Conservation (phyloP, 2,888 invertebrate genomes). For the Cinara cedri region DNA sequence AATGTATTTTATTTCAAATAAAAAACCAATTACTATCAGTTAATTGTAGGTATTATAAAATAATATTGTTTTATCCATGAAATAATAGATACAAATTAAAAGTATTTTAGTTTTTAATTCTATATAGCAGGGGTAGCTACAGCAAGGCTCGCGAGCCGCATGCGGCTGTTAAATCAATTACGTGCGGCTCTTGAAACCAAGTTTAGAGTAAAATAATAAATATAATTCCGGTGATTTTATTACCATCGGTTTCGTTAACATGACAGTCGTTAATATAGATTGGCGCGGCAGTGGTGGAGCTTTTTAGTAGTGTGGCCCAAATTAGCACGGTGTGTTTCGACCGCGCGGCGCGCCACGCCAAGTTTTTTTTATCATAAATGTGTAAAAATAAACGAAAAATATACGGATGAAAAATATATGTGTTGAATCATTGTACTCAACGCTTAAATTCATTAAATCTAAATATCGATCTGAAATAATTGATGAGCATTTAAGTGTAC, state of each 20-base stretch:
- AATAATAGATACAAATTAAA: too few relatives aligned
- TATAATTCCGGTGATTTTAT: not conserved
- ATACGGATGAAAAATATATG: too few relatives aligned
- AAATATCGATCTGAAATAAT: not conserved
- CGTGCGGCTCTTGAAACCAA: conserved; percentile 3
- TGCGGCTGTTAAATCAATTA: conserved; percentile 10
- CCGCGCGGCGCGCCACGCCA: too few relatives aligned
- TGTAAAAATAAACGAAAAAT: too few relatives aligned
- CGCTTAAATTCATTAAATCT: conserved; percentile 7
- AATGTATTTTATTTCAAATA: too few relatives aligned
- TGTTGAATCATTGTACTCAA: not conserved
- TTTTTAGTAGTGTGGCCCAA: too few relatives aligned
- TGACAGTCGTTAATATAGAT: not conserved
- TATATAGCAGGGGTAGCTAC: conserved; percentile 6
- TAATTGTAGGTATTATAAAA: not conserved
- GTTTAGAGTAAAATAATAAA: not conserved
- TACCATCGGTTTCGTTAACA: not conserved
- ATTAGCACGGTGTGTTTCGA: too few relatives aligned
- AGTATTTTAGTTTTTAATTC: too few relatives aligned
- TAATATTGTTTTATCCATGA: not conserved
- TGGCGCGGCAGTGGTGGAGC: not conserved
- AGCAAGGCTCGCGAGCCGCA: not conserved
- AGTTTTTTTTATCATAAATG: too few relatives aligned
- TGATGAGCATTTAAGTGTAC: not conserved
- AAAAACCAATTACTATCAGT: too few relatives aligned